These are phyloP conservation scores for Mungos mungo DNA, from an alignment of 2,113 vertebrate species.

Conservation along the genomic window DNA sequence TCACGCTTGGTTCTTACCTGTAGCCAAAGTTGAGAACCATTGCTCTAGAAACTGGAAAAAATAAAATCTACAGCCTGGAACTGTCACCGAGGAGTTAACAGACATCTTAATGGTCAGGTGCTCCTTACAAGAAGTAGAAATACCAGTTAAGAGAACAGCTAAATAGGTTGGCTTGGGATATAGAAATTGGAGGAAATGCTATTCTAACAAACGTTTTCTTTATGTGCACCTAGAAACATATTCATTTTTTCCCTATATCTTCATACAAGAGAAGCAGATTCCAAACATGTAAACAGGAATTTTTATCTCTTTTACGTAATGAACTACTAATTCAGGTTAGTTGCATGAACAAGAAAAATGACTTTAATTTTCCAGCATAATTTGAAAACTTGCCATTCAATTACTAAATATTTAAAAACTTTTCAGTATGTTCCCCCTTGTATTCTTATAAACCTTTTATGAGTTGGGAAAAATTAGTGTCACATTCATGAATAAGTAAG, in stretches of 20 bases:
- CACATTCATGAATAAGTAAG: slow-evolving; percentile 77
- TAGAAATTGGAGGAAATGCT: neutral
- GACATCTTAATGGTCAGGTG: neutral
- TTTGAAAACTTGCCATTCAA: slow-evolving; percentile 77
- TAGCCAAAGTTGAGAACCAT: neutral
- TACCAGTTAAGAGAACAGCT: neutral
- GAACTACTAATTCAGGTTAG: slow-evolving; percentile 6
- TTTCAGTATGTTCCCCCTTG: slow-evolving; percentile 62
- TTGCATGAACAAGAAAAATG: slow-evolving; percentile 61
- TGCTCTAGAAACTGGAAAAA: neutral
- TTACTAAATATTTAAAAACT: slow-evolving; percentile 78
- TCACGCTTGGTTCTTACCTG: neutral
- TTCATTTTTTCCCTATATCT: neutral
- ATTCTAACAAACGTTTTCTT: neutral
- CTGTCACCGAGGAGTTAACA: neutral
- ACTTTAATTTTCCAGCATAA: slow-evolving; percentile 75
- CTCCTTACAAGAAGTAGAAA: neutral
- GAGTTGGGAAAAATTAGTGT: slow-evolving; percentile 45
- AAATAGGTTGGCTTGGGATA: neutral
- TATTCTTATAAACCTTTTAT: slow-evolving; percentile 76
- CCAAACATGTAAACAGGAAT: neutral
- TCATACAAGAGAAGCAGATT: neutral
- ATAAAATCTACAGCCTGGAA: neutral
- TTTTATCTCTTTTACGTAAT: slow-evolving; percentile 43
- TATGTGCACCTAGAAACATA: neutral